A percentile compares a stretch with the other conserved stretches of the same genome.
Evolutionary conservation across 2,888 invertebrate genomes (phyloP).

Genomic region (Ichneumoninae sp.): DNA sequence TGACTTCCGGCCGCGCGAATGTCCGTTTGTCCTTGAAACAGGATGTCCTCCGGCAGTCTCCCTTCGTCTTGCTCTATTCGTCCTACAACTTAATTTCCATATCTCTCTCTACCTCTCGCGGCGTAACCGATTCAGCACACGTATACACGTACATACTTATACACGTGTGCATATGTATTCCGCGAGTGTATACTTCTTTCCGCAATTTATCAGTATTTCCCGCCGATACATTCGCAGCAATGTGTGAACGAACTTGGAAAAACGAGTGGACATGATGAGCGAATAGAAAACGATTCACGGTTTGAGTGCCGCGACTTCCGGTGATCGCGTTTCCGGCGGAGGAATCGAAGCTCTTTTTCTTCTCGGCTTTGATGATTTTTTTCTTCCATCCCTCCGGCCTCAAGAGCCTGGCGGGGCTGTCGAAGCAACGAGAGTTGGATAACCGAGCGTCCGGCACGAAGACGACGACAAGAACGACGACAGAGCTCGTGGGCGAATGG

Average conservation of each 20-base stretch:
- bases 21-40: slow-evolving; percentile 21
- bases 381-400: slow-evolving; percentile 14
- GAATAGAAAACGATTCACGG: slow-evolving; percentile 30
- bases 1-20: slow-evolving; percentile 66
- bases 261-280: slow-evolving; percentile 36
- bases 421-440: slow-evolving; percentile 41
- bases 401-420: slow-evolving; percentile 8
- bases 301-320: slow-evolving; percentile 64
- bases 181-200: no score
- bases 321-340: slow-evolving; percentile 73
- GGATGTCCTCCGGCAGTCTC: slow-evolving; percentile 50
- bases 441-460: slow-evolving; percentile 39
- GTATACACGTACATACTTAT: neutral
- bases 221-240: neutral
- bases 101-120: slow-evolving; percentile 59
- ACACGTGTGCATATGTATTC: neutral
- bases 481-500: slow-evolving; percentile 55
- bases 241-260: slow-evolving; percentile 3
- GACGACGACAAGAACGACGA: slow-evolving; percentile 35
- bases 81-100: slow-evolving; percentile 60
- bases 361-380: neutral
- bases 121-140: neutral
- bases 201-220: slow-evolving; percentile 8
- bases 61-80: slow-evolving; percentile 33
- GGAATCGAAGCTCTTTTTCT: slow-evolving; percentile 62